Conservation (phyloP, 2,797 vertebrate species). For the Silurus lanzhouensis region DNA sequence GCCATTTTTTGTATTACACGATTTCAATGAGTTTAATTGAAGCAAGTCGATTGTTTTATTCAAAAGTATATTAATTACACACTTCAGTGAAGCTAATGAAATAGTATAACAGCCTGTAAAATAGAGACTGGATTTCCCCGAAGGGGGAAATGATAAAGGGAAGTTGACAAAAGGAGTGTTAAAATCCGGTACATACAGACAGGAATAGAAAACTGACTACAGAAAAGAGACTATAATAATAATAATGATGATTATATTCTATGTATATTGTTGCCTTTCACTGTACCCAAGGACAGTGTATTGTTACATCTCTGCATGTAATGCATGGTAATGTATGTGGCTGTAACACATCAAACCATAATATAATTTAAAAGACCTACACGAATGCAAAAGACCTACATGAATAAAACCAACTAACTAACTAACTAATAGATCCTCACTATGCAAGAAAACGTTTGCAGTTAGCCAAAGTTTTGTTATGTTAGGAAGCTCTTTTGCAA, state of each 20-base stretch:
- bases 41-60: not conserved
- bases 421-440: not conserved
- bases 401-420: not conserved
- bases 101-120: not conserved
- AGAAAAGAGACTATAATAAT: not conserved
- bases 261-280: not conserved
- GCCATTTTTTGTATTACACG: not conserved
- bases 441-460: not conserved
- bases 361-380: not conserved
- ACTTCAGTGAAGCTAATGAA: not conserved
- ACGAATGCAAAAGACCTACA: not conserved
- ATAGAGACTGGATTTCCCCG: slow-evolving; percentile 4
- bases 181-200: not conserved
- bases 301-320: not conserved
- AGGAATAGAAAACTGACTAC: not conserved
- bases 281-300: not conserved
- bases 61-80: not conserved
- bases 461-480: not conserved
- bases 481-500: not conserved
- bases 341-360: not conserved
- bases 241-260: not conserved
- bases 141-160: slow-evolving; percentile 14
- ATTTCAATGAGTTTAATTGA: not conserved
- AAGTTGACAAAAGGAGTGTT: not conserved
- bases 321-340: not conserved